Evolutionary conservation across 2,888 invertebrate genomes (phyloP), one percentile per base, ranked within the genome.

Genomic region (Diarsia mendica): DNA sequence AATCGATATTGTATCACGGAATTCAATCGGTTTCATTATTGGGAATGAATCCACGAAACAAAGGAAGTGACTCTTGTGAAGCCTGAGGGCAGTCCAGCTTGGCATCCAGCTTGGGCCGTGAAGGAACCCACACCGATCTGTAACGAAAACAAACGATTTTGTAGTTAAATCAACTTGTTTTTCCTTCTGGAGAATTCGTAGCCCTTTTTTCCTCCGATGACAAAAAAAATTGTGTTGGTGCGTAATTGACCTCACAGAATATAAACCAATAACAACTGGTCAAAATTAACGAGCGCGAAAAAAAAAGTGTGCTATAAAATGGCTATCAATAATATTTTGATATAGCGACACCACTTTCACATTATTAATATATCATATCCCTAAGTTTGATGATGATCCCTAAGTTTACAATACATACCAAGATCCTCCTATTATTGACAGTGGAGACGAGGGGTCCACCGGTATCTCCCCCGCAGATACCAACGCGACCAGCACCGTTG

Each of bases 41-140:
- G 82, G 13, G 90, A 88, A 39, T 82, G 77, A 67, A 95, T 94
- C 93, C 93, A 95, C 39, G 88, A 80, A 18, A 92, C 69, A 84
- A 88, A 94, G 39, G 89, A 85, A 55, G 92, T 91, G 51, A 94
- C 89, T 79, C 95, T 90, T 28, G 93, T 88, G 84, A 90, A 95
- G 51, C 91, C 95, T 28, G 91, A 92, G 4, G 94, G 95, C 20
- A 87, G 82, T 0, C 92, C 92, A 18, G 73, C 78, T 72, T 90
- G 86, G 80, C 95, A 95, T n/a, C 94, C 94, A 33, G 84, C 83
- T 23, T 73, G 60, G 6, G 93, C 86, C 3, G 89, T 88, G 87
- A 94, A 95, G 15, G 93, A 94, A 58, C 91, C 90, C 18, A 92
- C 86, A 60, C 93, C 92, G 68, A 93, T 90, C 91, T 91, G 87